Base-by-base conservation (phyloP, 2,797 vertebrate genomes). In the Lepus townsendii region DNA sequence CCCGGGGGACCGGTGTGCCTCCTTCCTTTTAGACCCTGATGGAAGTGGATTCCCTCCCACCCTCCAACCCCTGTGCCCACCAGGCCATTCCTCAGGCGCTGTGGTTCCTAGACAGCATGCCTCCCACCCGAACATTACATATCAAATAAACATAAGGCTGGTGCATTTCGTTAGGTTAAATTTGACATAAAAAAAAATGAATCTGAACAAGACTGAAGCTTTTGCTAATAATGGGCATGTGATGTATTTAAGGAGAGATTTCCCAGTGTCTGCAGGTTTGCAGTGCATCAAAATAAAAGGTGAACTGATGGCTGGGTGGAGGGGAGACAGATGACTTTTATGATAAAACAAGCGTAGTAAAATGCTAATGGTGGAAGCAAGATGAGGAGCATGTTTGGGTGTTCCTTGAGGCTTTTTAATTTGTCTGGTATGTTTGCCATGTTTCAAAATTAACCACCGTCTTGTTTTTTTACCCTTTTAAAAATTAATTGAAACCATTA, bases 131-230 rank as follows among this genome's bases (percentile, higher is more conserved):
- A 8, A 30, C 27, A 5, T 66, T 50, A 38, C 50, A 30, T 35
- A 79, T 35, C n/a, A 27, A 50, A 32, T 72, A 52, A 76, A 77
- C 57, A 20, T n/a, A 66, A 82, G 24, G 30, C n/a, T 83, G 22
- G n/a, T 30, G 38, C 35, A 62, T 90, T 75, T 80, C 17, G 19
- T 47, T 78, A 8, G 32, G 24, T 73, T 86, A 50, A 78, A 35
- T 68, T 86, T 91, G 80, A 86, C 20, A 19, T 77, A n/a, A 62
- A 76, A 80, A 80, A 80, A 82, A 54, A 35, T 57, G 54, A 57
- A 16, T 57, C 54, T 16, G 13, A 86, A 50, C 19, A 62, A 26
- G 65, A 38, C 68, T 16, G 38, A 22, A 75, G 20, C 26, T 63
- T 42, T 52, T 32, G 38, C 52, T 92, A 93, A 62, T 69, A 72